Evolutionary conservation across 2,888 invertebrate genomes (phyloP), one percentile per base, ranked within the genome.

Genomic region (Euspilapteryx auroguttella): DNA sequence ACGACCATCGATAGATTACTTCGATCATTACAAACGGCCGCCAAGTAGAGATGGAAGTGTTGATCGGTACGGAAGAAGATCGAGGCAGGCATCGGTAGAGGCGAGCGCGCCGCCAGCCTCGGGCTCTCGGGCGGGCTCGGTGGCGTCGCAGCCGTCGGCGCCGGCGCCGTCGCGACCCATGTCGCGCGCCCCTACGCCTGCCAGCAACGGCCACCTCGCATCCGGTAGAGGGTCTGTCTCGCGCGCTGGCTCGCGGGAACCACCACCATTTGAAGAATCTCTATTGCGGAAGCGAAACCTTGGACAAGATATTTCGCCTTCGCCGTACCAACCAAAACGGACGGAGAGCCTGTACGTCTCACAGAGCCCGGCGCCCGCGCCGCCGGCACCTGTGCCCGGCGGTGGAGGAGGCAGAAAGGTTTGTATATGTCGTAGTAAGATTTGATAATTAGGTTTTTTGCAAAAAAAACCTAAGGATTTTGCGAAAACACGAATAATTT

Each of bases 21-120:
- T 94, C 55, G 95, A 95, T 62, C 95, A 96, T 55, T 96, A 96
- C 62, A 91, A 92, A 62, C 79, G 90, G 55, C 91, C 93, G 29
- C 91, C 92, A 1, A 92, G 92, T 69, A 79, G 92, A 51, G 91
- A 92, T 55, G 85, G 87, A 34, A 91, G 91, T 41, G 88, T 90
- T 25, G 92, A 92, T 68, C 80, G 88, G 34, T 89, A 87, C 50
- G 82, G 86, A 4, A 78, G 87, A 35, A 85, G 88, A 13, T 89
- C 89, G 1, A 79, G 91, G 33, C 89, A 89, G 50, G 80, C 89
- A 17, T 89, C 90, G 10, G 83, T 90, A 29, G 89, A 92, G 49
- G 82, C 86, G 37, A 75, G 68, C 25, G 47, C 46, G 22, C 44
- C 58, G 4, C 55, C 58, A 5, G 41, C 86, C 81, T 54, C 80